A percentile compares a stretch with the other conserved stretches of the same genome.
Evolutionary conservation across 2,888 invertebrate species (phyloP).

Genomic region (Drosophila engyochracea): DNA sequence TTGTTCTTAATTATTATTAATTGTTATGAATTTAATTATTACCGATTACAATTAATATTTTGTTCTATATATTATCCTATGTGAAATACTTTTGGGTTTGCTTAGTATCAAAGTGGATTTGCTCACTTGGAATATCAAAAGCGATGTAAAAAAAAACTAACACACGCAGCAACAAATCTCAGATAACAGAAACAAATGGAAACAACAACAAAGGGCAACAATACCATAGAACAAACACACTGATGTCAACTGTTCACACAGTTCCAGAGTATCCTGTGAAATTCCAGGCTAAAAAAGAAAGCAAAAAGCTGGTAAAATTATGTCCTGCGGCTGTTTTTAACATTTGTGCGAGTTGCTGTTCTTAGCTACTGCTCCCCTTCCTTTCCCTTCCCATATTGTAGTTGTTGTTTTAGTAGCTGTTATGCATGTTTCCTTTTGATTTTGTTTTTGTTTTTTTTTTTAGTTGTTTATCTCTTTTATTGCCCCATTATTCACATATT

Average conservation of each 20-base stretch:
- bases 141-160: conserved; percentile 1
- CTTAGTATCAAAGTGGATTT: conserved; percentile 37
- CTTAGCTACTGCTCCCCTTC: conserved; percentile 11
- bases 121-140: conserved; percentile 37
- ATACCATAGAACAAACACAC: conserved; percentile 50
- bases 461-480: conserved; percentile 63
- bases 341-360: conserved; percentile 66
- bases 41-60: not conserved
- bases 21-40: no score
- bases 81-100: conserved; percentile 7
- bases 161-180: conserved; percentile 38
- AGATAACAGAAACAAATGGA: conserved; percentile 26
- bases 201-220: conserved; percentile 37
- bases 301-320: conserved; percentile 61
- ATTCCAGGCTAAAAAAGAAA: conserved; percentile 19
- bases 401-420: conserved; percentile 19
- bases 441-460: conserved; percentile 10
- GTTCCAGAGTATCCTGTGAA: conserved; percentile 41
- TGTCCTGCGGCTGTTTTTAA: conserved; percentile 68
- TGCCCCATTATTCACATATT: conserved; percentile 75
- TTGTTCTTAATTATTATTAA: not conserved
- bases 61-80: conserved; percentile 6
- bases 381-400: not conserved
- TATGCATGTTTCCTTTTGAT: conserved; percentile 21
- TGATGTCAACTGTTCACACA: conserved; percentile 63